Evolutionary conservation across 2,888 invertebrate species (phyloP).

Genomic region (Aleiodes leptofemur): DNA sequence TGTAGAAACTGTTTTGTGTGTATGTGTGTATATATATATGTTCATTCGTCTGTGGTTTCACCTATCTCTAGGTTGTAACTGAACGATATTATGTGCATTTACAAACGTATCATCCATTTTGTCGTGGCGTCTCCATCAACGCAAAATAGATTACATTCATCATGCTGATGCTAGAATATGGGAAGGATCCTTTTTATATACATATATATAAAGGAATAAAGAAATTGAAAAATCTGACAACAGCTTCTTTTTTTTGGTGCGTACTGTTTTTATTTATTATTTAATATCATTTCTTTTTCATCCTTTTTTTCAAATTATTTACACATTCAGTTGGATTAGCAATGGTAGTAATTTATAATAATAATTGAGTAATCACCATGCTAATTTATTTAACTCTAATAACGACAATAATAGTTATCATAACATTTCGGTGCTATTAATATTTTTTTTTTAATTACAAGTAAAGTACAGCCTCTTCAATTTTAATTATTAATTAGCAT

Average conservation of each 20-base stretch:
- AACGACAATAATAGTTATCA: slow-evolving; percentile 43
- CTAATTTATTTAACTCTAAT: slow-evolving; percentile 42
- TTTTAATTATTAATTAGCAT: slow-evolving; percentile 30
- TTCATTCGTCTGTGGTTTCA: slow-evolving; percentile 33
- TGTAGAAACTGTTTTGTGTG: slow-evolving; percentile 20
- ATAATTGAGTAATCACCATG: slow-evolving; percentile 37
- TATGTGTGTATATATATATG: too few species aligned
- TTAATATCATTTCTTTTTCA: slow-evolving; percentile 19
- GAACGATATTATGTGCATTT: slow-evolving; percentile 25
- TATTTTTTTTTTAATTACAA: slow-evolving; percentile 37
- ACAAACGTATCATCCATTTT: slow-evolving; percentile 48
- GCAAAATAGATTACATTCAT: slow-evolving; percentile 61
- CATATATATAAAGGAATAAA: too few species aligned
- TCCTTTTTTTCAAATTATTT: slow-evolving; percentile 11
- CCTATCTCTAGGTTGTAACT: slow-evolving; percentile 41
- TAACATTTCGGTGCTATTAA: slow-evolving; percentile 41
- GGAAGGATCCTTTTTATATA: not conserved
- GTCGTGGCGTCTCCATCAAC: slow-evolving; percentile 23
- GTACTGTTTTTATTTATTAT: slow-evolving; percentile 33
- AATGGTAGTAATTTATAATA: slow-evolving; percentile 29
- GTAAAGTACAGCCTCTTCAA: slow-evolving; percentile 47
- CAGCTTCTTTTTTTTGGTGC: not conserved
- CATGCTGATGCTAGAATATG: slow-evolving; percentile 47
- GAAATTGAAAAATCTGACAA: too few species aligned
- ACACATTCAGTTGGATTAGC: slow-evolving; percentile 29